Evolutionary conservation across 2,113 vertebrate genomes (phyloP).

Genomic region (Gobiocypris rarus): DNA sequence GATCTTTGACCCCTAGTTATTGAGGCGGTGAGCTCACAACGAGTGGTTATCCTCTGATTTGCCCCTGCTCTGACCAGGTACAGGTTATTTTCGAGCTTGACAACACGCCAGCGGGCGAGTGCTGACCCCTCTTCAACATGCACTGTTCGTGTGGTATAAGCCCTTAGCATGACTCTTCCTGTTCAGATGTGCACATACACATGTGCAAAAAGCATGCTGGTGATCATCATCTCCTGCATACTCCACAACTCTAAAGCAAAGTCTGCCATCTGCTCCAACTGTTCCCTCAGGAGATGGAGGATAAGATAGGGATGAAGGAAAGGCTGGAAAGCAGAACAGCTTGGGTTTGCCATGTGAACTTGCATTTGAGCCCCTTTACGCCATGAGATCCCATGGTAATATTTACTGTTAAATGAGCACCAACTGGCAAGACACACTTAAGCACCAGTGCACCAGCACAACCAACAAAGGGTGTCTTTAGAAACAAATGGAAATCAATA

Average conservation of each 20-base stretch:
- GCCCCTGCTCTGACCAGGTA: background rate
- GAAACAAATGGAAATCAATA: background rate
- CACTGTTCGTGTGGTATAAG: background rate
- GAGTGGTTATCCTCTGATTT: constrained; percentile 24
- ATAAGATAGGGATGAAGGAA: constrained; percentile 9
- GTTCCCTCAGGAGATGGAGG: constrained; percentile 8
- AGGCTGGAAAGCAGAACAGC: constrained; percentile 38
- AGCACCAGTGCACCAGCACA: background rate
- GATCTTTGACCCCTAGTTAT: constrained; percentile 17
- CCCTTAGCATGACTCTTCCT: background rate
- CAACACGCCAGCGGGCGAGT: constrained; percentile 15
- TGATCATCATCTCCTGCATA: constrained; percentile 16
- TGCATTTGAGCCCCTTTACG: constrained; percentile 13
- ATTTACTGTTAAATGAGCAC: constrained; percentile 15
- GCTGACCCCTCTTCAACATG: constrained; percentile 23
- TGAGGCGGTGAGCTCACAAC: constrained; percentile 9
- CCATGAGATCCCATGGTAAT: constrained; percentile 4
- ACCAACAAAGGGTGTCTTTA: background rate
- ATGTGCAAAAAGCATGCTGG: constrained; percentile 18
- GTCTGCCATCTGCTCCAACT: constrained; percentile 42
- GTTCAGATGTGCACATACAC: constrained; percentile 15
- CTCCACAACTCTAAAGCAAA: constrained; percentile 28
- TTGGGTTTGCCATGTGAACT: constrained; percentile 41
- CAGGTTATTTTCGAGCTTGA: constrained; percentile 10
- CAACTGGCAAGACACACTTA: background rate